Conservation (phyloP, 2,888 invertebrate species). For the Drosophila diplacantha region DNA sequence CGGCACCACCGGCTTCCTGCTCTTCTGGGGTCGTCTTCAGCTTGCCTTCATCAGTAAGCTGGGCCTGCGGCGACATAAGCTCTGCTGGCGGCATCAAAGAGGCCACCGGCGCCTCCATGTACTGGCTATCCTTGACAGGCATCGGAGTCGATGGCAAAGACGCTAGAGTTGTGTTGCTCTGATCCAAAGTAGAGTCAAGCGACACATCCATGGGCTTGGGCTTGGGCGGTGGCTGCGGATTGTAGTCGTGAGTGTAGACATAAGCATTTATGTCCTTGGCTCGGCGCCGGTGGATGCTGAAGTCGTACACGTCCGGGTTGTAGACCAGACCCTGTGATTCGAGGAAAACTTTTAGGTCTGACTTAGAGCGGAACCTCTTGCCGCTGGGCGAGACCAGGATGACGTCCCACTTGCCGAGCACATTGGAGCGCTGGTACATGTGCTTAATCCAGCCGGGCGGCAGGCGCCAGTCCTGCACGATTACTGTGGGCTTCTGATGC, state of each 20-base stretch:
- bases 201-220: constrained; percentile 58
- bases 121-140: constrained; percentile 53
- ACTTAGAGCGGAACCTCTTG: constrained; percentile 81
- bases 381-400: constrained; percentile 83
- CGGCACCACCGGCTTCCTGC: not conserved
- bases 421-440: constrained; percentile 85
- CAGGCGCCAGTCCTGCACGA: constrained; percentile 86
- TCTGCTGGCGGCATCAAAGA: constrained; percentile 73
- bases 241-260: constrained; percentile 76
- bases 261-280: constrained; percentile 78
- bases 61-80: constrained; percentile 68
- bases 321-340: constrained; percentile 78
- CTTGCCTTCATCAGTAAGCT: constrained; percentile 22
- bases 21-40: constrained; percentile 9
- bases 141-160: constrained; percentile 42
- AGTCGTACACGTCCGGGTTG: constrained; percentile 81
- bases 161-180: constrained; percentile 22
- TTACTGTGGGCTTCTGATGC: constrained; percentile 79
- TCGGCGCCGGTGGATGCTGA: constrained; percentile 80
- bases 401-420: constrained; percentile 88
- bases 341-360: constrained; percentile 79
- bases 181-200: constrained; percentile 40
- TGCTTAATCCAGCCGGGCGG: constrained; percentile 89
- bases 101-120: constrained; percentile 73
- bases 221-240: constrained; percentile 70